Evolutionary conservation across 2,888 invertebrate species (phyloP), one percentile per base, ranked within the genome.

Genomic region (Pemphredon lugubris): DNA sequence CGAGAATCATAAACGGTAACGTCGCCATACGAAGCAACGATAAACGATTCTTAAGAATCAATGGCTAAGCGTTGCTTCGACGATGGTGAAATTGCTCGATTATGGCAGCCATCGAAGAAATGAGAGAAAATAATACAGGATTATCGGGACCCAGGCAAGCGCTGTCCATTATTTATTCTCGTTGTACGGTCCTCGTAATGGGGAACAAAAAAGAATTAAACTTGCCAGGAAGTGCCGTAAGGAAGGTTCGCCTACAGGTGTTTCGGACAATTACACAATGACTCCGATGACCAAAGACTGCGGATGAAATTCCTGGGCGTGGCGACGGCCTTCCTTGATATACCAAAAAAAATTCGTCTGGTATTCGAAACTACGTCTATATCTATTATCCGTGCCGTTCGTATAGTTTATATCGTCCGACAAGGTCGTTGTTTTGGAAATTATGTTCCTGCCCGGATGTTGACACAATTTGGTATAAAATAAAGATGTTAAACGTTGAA

Each of bases 281-380:
- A 55, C 45, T 54, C 48, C 50, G 68, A 70, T 65, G 60, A 30
- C 60, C 68, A 39, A 58, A 40, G 42, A 76, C 59, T 39, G 53
- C 47, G 63, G 81, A 83, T 86, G 82, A 87, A 87, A 89, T 88
- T 89, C 86, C 84, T 83, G 86, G 88, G 89, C 78, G 89, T 86
- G 88, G 87, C 84, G 58, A 63, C 64, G 64, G 60, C 75, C 75
- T 76, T 71, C 61, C 63, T 73, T 64, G 61, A 51, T 50, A 16
- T 40, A n/a, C n/a, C 53, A 39, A 30, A 63, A 69, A 73, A 70
- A 67, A 60, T 26, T 32, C 45, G 53, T 53, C 20, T 51, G 61
- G 57, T 47, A 20, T 66, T 53, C 34, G 55, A 50, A 57, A n/a
- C 34, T 7, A 20, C n/a, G n/a, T n/a, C n/a, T 21, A 61, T 11